Evolutionary conservation across 2,888 invertebrate species (phyloP).

Genomic region (Chrysolina oricalcia): DNA sequence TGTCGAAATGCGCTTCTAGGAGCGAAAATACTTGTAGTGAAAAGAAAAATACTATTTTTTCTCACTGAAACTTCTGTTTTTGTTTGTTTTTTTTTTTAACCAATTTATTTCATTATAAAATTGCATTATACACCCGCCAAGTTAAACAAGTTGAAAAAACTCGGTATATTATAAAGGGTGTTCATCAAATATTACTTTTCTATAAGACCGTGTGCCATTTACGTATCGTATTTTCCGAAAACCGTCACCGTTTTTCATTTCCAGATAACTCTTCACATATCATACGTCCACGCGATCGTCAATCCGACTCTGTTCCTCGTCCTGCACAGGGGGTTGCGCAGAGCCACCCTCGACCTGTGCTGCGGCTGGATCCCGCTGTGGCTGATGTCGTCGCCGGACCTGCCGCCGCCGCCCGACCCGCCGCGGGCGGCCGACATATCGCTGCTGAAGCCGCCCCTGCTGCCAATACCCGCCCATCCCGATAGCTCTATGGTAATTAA

Average conservation of each 20-base stretch:
- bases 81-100: too few relatives aligned
- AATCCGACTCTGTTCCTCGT: slow-evolving; percentile 87
- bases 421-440: slow-evolving; percentile 76
- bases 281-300: slow-evolving; percentile 89
- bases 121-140: too few relatives aligned
- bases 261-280: slow-evolving; percentile 89
- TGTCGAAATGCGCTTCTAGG: too few relatives aligned
- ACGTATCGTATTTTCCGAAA: neutral
- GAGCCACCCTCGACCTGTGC: slow-evolving; percentile 82
- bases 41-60: too few relatives aligned
- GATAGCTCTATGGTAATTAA: slow-evolving; percentile 75
- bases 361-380: slow-evolving; percentile 77
- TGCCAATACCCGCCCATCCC: slow-evolving; percentile 73
- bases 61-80: too few relatives aligned
- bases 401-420: slow-evolving; percentile 77
- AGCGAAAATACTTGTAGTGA: too few relatives aligned
- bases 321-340: slow-evolving; percentile 83
- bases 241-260: slow-evolving; percentile 58
- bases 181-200: too few relatives aligned
- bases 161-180: too few relatives aligned
- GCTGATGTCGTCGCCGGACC: slow-evolving; percentile 70
- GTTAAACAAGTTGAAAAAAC: too few relatives aligned
- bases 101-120: too few relatives aligned
- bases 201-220: too few relatives aligned
- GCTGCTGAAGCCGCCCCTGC: slow-evolving; percentile 76